phyloP scores from a whole-genome alignment of 2,113 vertebrate genomes.

The Pterocles burchelli region DNA sequence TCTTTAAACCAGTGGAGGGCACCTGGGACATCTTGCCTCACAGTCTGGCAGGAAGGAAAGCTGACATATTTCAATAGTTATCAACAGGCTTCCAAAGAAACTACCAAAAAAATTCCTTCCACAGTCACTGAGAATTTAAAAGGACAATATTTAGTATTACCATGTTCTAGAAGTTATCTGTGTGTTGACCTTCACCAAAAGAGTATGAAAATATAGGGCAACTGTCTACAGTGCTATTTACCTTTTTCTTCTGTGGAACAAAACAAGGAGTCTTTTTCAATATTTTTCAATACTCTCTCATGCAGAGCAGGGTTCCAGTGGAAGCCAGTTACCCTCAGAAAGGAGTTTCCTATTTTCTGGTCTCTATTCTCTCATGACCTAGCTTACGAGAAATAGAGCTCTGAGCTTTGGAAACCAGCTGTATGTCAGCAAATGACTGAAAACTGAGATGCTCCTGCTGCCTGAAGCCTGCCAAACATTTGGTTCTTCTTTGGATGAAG shows the following conservation, averaged over 20 bases:
- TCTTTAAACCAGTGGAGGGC: neutral
- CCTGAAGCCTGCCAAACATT: neutral
- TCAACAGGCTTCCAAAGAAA: neutral
- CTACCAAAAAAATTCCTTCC: neutral
- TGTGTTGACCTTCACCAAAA: constrained; percentile 24
- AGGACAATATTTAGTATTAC: neutral
- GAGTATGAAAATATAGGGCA: neutral
- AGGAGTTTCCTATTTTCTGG: neutral
- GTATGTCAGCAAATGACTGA: neutral
- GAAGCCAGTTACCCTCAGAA: neutral
- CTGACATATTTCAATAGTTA: neutral
- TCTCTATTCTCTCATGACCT: neutral
- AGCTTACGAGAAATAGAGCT: neutral
- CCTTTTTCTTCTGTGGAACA: neutral
- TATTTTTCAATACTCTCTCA: neutral
- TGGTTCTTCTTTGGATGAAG: neutral
- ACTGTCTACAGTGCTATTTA: neutral
- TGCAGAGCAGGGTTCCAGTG: neutral
- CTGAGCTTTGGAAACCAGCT: neutral
- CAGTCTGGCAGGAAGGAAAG: neutral
- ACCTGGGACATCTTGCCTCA: neutral
- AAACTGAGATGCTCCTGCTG: fast-evolving
- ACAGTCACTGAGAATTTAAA: neutral
- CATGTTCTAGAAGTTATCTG: neutral
- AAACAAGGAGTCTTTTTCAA: neutral